Percentiles rank a stretch among this genome's conserved stretches.
phyloP scores from a whole-genome alignment of 2,888 invertebrate species.

The Gymnocheta viridis region DNA sequence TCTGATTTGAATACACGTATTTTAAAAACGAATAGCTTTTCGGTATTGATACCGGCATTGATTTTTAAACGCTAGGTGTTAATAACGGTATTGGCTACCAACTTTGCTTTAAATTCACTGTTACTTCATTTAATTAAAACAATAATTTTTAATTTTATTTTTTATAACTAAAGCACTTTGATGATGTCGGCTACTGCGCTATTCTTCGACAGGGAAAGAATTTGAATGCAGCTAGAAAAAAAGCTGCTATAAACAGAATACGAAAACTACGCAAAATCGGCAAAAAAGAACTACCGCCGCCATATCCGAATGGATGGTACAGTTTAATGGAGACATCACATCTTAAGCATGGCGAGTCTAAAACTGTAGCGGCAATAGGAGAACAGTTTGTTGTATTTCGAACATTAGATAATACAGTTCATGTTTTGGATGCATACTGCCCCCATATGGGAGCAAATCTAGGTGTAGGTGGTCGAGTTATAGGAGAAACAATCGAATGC shows the following conservation, averaged over 20 bases:
- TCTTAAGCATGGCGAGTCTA: slow-evolving; percentile 84
- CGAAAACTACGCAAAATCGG: slow-evolving; percentile 85
- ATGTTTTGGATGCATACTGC: slow-evolving; percentile 92
- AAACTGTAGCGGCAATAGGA: slow-evolving; percentile 87
- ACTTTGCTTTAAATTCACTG: no score
- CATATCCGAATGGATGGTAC: slow-evolving; percentile 96
- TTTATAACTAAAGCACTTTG: slow-evolving; percentile 73
- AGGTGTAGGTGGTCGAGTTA: slow-evolving; percentile 89
- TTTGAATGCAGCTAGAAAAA: slow-evolving; percentile 70
- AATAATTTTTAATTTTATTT: no score
- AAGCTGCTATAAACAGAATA: slow-evolving; percentile 81
- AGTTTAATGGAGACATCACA: slow-evolving; percentile 87
- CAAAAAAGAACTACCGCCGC: slow-evolving; percentile 86
- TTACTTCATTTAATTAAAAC: no score
- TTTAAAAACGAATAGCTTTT: no score
- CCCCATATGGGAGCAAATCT: slow-evolving; percentile 95
- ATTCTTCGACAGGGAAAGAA: slow-evolving; percentile 55
- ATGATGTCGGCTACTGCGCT: slow-evolving; percentile 73
- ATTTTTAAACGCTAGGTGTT: no score
- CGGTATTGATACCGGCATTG: no score
- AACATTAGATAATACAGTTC: slow-evolving; percentile 85
- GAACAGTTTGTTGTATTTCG: slow-evolving; percentile 88
- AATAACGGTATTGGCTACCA: no score
- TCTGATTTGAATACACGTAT: no score
- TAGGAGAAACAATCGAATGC: slow-evolving; percentile 91